Evolutionary conservation across 2,888 invertebrate genomes (phyloP).

Genomic region (Callyntrura guangdongensis): DNA sequence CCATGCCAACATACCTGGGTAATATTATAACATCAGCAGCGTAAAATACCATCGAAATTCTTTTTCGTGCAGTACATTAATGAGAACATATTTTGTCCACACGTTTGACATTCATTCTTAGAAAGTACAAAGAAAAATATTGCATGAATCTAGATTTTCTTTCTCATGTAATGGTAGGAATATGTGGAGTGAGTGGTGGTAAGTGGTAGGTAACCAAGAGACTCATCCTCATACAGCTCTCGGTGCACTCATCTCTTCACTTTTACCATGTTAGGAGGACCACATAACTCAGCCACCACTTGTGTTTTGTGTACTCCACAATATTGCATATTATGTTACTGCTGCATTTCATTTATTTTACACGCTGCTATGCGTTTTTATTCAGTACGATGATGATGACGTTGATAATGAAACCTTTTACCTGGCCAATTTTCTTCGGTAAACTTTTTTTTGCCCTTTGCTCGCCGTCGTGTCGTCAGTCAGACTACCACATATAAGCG

Average conservation of each 20-base stretch:
- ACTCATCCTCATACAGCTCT: too few species aligned
- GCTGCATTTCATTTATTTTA: not conserved
- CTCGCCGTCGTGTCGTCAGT: not conserved
- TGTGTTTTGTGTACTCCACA: not conserved
- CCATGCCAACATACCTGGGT: not conserved
- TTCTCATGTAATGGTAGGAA: too few species aligned
- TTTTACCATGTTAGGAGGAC: not conserved
- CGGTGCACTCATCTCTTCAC: not conserved
- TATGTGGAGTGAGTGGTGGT: not conserved
- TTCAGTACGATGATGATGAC: not conserved
- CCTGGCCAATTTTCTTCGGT: constrained; percentile 6
- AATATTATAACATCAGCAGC: too few species aligned
- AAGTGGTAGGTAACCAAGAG: too few species aligned
- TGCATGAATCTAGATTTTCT: not conserved
- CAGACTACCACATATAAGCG: too few species aligned
- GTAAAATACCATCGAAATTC: too few species aligned
- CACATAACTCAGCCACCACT: too few species aligned
- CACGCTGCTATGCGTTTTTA: not conserved
- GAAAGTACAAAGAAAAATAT: not conserved
- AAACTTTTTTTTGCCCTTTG: not conserved
- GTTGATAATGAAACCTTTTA: constrained; percentile 26
- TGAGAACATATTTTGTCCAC: constrained; percentile 38
- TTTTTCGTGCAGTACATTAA: constrained; percentile 1
- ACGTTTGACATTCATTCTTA: constrained; percentile 44
- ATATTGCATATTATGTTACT: not conserved